Base-by-base conservation (phyloP, 2,888 invertebrate species). In the Drosophila peninsularis region DNA sequence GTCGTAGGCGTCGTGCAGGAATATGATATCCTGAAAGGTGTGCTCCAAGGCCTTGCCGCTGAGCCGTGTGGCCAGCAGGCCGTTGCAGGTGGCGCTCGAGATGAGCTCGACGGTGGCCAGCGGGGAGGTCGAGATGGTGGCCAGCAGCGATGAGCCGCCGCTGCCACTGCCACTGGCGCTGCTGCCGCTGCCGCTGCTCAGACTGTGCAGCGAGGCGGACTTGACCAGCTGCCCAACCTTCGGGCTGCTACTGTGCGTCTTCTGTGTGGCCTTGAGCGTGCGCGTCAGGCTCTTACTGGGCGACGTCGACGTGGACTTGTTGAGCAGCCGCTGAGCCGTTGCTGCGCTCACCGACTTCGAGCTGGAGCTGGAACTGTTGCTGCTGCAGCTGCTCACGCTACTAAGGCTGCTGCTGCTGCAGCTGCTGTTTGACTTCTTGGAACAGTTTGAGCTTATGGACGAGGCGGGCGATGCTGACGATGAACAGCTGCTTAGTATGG, bases 1-100 rank as follows among this genome's bases (percentile, higher is more conserved):
- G 91, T 91, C 91, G 89, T 90, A 91, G 76, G 91, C 86, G 80
- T 92, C 92, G 85, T 92, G 90, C 84, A 92, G 77, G 76, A 92
- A 66, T 74, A 91, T 92, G 21, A 91, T 90, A 70, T 92, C 91
- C 82, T 91, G 91, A 89, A 91, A 91, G 57, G 90, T 87, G 24
- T 90, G 91, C 82, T 90, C 89, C 77, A 92, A 88, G 80, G 83
- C 82, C 79, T 92, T 92, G 68, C 91, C 91, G 82, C 91, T 88
- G 68, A 89, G 79, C 71, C 89, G 85, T 45, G 91, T 80, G 72
- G 91, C 89, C 75, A 92, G 79, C 62, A 92, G 80, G 75, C 91
- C 90, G 88, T 90, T 92, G 78, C 90, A 92, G 61, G 84, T 85
- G 54, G 86, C 78, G 70, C 90, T 89, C 53, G 91, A 91, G 62